These are phyloP conservation scores for Gnathonemus echidnorhynchus DNA, from an alignment of 2,113 vertebrate species.

Conservation along the genomic window DNA sequence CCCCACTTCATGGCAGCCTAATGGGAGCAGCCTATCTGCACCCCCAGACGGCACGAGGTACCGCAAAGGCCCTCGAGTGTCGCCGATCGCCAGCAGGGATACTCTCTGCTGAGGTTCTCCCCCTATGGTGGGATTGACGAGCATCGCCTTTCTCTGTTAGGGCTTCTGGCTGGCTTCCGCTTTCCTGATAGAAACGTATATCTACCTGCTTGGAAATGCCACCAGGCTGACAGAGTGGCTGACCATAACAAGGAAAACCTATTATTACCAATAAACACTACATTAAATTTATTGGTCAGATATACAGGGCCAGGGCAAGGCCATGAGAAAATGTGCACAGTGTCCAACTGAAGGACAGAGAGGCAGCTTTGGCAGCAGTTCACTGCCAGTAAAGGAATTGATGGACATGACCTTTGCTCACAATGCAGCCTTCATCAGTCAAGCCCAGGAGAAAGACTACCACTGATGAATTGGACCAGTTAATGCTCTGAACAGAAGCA, in stretches of 20 bases:
- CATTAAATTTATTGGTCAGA: neutral
- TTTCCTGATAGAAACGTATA: neutral
- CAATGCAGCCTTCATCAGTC: constrained; percentile 1
- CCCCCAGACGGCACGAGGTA: neutral
- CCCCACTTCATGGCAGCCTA: neutral
- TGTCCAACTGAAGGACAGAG: neutral
- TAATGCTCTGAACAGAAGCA: neutral
- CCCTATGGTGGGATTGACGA: neutral
- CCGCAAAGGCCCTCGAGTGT: neutral
- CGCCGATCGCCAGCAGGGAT: neutral
- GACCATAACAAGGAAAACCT: neutral
- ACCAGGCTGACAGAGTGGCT: neutral
- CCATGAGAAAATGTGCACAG: neutral
- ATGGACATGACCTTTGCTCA: constrained; percentile 9
- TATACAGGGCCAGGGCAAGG: neutral
- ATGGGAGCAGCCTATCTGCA: neutral
- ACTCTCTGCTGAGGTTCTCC: neutral
- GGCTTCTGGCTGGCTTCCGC: neutral
- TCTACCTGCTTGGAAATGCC: neutral
- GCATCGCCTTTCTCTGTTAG: neutral
- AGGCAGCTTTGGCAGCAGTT: neutral
- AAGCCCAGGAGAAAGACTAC: neutral
- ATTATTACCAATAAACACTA: neutral
- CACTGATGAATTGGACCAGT: constrained; percentile 9
- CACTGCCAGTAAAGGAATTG: neutral